Evolutionary conservation across 2,113 vertebrate genomes (phyloP), one percentile per base, ranked within the genome.

Genomic region (Salvelinus fontinalis): DNA sequence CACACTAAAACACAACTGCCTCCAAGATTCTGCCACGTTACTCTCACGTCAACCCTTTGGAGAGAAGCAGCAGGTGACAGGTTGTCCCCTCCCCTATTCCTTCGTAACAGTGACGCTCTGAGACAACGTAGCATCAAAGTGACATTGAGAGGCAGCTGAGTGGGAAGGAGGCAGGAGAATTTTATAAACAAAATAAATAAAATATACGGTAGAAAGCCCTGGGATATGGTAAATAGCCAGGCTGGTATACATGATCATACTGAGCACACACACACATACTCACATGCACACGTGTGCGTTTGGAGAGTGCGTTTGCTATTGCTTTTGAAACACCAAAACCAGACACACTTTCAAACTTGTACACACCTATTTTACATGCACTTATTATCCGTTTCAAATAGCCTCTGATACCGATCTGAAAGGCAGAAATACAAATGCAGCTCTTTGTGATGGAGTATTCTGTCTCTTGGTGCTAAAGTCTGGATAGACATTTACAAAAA

Each of bases 41-140:
- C 75, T 67, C 77, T 75, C 77, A 67, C 62, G 75, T 75, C 77
- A 67, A 75, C 71, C 70, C 71, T 73, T 64, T 49, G 71, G 65
- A 31, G 67, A 78, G 67, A 78, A 78, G 59, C 16, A 54, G 4
- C 12, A 39, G 60, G 74, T 80, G 57, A 75, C 81, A 77, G 69
- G 59, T 6, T 62, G 51, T 60, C 31, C 67, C 68, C 44, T 29
- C 75, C 54, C 16, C 65, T 71, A 70, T 69, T 68, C 34, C 64
- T 70, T 59, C 18, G 39, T 44, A 59, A 51, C 69, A 34, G 48
- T 65, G 70, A 74, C 13, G 24, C 22, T 18, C 79, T 57, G 12
- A 72, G 71, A 81, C 39, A 75, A 22, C 59, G 62, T 29, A 64
- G 31, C 60, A 74, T 74, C 64, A 70, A 78, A 74, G 60, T 74